Evolutionary conservation across 2,888 invertebrate species (phyloP).

Genomic region (Xylota sylvarum): DNA sequence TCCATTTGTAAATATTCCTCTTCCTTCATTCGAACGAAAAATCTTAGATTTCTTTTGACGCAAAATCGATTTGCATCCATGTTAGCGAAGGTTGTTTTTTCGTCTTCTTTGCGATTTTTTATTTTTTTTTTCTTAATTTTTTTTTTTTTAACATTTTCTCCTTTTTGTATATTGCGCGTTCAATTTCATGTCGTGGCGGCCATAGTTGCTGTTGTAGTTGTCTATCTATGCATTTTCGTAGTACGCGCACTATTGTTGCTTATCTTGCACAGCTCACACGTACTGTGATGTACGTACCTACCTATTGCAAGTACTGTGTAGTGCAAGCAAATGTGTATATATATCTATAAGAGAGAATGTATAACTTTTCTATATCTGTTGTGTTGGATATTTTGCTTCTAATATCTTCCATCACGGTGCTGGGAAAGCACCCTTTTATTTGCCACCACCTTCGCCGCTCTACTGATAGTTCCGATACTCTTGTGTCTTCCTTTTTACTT

Average conservation of each 20-base stretch:
- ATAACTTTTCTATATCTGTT: constrained; percentile 32
- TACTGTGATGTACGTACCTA: constrained; percentile 41
- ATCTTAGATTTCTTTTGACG: constrained; percentile 74
- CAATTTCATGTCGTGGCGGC: constrained; percentile 71
- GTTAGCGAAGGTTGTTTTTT: constrained; percentile 52
- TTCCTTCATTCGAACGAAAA: constrained; percentile 59
- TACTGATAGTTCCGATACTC: constrained; percentile 59
- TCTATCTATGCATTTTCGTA: constrained; percentile 65
- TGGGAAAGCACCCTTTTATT: constrained; percentile 47
- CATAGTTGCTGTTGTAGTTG: constrained; percentile 50
- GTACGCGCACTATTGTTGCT: constrained; percentile 74
- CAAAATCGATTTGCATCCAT: constrained; percentile 77
- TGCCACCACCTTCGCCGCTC: not conserved
- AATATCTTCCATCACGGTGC: constrained; percentile 63
- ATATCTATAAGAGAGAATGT: constrained; percentile 22
- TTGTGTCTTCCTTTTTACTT: constrained; percentile 40
- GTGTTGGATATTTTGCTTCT: constrained; percentile 63
- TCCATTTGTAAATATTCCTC: constrained; percentile 48
- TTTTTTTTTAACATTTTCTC: constrained; percentile 45
- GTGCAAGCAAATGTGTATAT: constrained; percentile 39
- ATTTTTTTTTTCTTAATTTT: constrained; percentile 8
- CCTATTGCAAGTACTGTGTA: constrained; percentile 26
- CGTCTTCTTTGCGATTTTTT: not conserved
- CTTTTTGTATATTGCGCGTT: constrained; percentile 58
- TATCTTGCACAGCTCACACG: constrained; percentile 56